Base-by-base conservation (phyloP, 2,113 vertebrate species). In the Orthonyx spaldingii region DNA sequence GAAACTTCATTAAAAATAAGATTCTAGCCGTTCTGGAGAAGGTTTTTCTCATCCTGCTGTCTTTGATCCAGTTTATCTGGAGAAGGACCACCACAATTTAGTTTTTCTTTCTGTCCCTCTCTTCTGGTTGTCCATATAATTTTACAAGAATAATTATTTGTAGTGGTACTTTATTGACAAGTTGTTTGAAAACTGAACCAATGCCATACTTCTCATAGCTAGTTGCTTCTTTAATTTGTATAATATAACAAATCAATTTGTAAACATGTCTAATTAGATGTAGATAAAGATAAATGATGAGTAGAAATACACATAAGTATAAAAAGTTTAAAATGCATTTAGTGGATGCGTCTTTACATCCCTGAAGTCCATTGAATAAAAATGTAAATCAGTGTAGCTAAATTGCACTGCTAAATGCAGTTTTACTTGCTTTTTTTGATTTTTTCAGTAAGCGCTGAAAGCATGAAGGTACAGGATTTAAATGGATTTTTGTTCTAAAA, bases 161-260 rank as follows among this genome's bases (percentile, higher is more conserved):
- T 75, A 37, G 60, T 64, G 30, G 80, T 83, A 69, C 22, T 91
- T 89, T 91, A 70, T 91, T 74, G 88, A 84, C 33, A 87, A 79
- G n/a, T 35, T 81, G 23, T 64, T 91, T 91, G 75, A 95, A 95
- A 96, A 93, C 75, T 71, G 52, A 93, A 70, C 24, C 1, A 2
- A 35, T 88, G 76, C 49, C 76, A 93, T 90, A 84, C 35, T 89
- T 90, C 52, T 90, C 65, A n/a, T 37, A 89, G 53, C 57, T 93
- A 78, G 47, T 94, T 95, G 46, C 66, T 88, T 93, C 63, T 69
- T 89, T 93, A 82, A 89, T 96, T 96, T 93, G 41, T 77, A n/a
- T 81, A 82, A 86, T 87, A 53, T 37, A 94, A 55, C 44, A 91
- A 96, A 87, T 83, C 37, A 82, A 59, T 96, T 96, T 70, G 82